Evolutionary conservation across 1,140 invertebrate genomes (phyloP).

Genomic region (Drosophila varians): DNA sequence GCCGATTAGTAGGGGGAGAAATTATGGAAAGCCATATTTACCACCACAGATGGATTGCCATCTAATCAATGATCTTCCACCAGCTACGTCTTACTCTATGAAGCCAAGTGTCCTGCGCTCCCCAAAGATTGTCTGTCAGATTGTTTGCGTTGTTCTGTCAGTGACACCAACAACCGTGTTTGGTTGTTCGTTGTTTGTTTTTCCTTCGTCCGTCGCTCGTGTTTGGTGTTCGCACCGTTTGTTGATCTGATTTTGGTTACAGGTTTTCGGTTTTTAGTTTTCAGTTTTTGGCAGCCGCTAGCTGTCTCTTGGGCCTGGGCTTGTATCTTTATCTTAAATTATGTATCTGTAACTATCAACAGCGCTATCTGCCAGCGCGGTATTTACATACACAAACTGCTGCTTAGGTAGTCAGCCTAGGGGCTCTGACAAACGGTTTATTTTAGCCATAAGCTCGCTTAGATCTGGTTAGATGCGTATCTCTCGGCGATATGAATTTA

Average conservation of each 20-base stretch:
- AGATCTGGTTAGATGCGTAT: slow-evolving; percentile 50
- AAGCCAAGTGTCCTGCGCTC: slow-evolving; percentile 22
- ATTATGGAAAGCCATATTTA: no score
- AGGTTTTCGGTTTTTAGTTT: slow-evolving; percentile 49
- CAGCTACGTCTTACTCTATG: slow-evolving; percentile 21
- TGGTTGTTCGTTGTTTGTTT: slow-evolving; percentile 12
- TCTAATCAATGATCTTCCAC: slow-evolving; percentile 24
- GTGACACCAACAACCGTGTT: slow-evolving; percentile 35
- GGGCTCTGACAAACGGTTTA: slow-evolving; percentile 47
- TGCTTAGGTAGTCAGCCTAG: slow-evolving; percentile 48
- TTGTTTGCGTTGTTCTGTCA: slow-evolving; percentile 40
- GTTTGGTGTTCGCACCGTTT: slow-evolving; percentile 60
- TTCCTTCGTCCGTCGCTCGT: slow-evolving; percentile 34
- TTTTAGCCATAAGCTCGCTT: slow-evolving; percentile 50
- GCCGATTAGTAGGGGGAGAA: background rate
- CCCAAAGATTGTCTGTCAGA: slow-evolving; percentile 33
- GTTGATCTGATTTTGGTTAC: slow-evolving; percentile 62
- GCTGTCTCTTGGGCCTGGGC: slow-evolving; percentile 14
- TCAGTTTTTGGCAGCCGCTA: slow-evolving; percentile 42
- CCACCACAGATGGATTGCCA: slow-evolving; percentile 18
- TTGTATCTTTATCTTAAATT: slow-evolving; percentile 54
- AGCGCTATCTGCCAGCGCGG: slow-evolving; percentile 52
- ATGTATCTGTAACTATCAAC: slow-evolving; percentile 54
- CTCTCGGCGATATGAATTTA: slow-evolving; percentile 59
- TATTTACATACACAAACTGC: slow-evolving; percentile 57